Evolutionary conservation across 2,797 vertebrate species (phyloP).

Genomic region (Anolis apletophallus): DNA sequence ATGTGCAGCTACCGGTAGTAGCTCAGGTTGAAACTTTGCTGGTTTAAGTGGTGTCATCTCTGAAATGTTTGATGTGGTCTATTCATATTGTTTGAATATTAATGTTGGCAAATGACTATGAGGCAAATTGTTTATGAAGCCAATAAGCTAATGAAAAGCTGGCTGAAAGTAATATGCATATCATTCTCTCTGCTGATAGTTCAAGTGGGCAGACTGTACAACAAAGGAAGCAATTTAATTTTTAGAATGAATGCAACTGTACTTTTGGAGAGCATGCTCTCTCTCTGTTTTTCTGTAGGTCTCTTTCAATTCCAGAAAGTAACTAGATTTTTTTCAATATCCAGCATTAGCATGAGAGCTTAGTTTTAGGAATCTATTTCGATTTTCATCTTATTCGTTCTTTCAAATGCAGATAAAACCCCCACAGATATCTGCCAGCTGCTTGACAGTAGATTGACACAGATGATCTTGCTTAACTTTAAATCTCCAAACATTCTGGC

Average conservation of each 20-base stretch:
- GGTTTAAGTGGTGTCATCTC: neutral
- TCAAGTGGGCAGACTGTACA: conserved; percentile 6
- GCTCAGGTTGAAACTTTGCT: neutral
- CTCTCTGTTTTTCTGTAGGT: conserved; percentile 12
- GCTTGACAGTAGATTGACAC: conserved; percentile 34
- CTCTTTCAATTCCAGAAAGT: conserved; percentile 47
- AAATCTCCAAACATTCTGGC: neutral
- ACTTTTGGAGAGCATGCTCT: conserved; percentile 32
- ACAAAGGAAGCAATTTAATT: conserved; percentile 38
- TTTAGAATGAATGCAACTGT: conserved; percentile 39
- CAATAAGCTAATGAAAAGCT: conserved; percentile 51
- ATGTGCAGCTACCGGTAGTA: neutral
- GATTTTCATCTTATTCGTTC: conserved; percentile 12
- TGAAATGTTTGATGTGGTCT: conserved; percentile 31
- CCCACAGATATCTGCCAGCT: conserved; percentile 35
- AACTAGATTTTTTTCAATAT: conserved; percentile 34
- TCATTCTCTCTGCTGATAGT: neutral
- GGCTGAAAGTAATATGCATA: neutral
- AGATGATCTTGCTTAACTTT: conserved; percentile 24
- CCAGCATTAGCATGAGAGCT: conserved; percentile 20
- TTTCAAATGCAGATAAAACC: conserved; percentile 30
- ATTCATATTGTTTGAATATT: conserved; percentile 42
- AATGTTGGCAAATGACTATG: conserved; percentile 26
- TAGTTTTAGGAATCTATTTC: conserved; percentile 55
- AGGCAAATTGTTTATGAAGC: conserved; percentile 30